These are phyloP conservation scores for Troides aeacus DNA, from an alignment of 2,888 invertebrate genomes.

Conservation along the genomic window DNA sequence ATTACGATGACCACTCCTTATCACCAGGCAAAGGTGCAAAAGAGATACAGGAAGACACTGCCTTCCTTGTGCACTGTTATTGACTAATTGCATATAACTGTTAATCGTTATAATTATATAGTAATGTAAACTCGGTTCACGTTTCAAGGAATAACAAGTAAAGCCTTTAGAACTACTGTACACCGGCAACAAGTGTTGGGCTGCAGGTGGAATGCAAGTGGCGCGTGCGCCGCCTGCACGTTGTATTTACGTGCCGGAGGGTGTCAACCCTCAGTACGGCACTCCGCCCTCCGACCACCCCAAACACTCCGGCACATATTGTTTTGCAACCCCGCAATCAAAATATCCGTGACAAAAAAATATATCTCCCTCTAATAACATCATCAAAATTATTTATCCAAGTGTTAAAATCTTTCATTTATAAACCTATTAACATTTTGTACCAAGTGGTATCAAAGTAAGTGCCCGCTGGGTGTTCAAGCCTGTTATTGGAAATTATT, in stretches of 20 bases:
- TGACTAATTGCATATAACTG: background rate
- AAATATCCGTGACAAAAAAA: constrained; percentile 26
- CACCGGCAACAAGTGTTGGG: constrained; percentile 20
- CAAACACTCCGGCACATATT: constrained; percentile 23
- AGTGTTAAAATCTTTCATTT: constrained; percentile 27
- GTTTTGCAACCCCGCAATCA: constrained; percentile 28
- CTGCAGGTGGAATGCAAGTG: constrained; percentile 27
- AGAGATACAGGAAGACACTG: background rate
- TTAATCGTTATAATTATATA: background rate
- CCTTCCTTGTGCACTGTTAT: background rate
- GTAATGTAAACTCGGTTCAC: too few species aligned
- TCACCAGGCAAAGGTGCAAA: background rate
- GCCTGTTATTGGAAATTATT: background rate
- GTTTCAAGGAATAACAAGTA: too few species aligned
- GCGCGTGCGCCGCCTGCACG: constrained; percentile 26
- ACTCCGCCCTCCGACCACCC: constrained; percentile 28
- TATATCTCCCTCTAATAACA: constrained; percentile 26
- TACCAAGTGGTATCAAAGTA: constrained; percentile 8
- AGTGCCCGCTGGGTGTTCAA: background rate
- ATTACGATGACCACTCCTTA: background rate
- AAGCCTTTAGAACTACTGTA: too few species aligned
- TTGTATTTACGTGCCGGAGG: constrained; percentile 25
- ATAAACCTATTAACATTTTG: constrained; percentile 24
- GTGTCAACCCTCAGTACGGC: constrained; percentile 22
- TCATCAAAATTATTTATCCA: constrained; percentile 29